A percentile compares a stretch with the other conserved stretches of the same genome.
Evolutionary conservation across 2,888 invertebrate species (phyloP).

Genomic region (Ommatoiulus sabulosus): DNA sequence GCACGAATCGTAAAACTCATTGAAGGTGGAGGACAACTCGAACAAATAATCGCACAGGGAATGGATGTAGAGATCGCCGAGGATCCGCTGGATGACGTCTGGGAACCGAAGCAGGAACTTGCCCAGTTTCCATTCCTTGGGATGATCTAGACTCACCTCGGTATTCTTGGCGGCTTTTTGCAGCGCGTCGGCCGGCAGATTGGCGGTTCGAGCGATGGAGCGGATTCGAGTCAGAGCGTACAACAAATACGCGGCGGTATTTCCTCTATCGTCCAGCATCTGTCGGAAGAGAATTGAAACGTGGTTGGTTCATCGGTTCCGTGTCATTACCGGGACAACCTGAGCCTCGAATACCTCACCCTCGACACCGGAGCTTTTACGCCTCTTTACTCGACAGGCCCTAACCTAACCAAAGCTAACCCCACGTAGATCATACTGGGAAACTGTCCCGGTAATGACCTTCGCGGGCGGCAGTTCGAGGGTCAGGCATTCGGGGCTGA

Average conservation of each 20-base stretch:
- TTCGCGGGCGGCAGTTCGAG: too few species aligned
- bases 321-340: too few species aligned
- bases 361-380: too few species aligned
- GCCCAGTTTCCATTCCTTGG: slow-evolving; percentile 93
- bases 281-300: slow-evolving; percentile 63
- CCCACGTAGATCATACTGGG: too few species aligned
- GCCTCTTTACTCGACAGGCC: too few species aligned
- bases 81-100: slow-evolving; percentile 84
- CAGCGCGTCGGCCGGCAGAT: slow-evolving; percentile 75
- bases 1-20: slow-evolving; percentile 97
- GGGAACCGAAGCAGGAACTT: slow-evolving; percentile 88
- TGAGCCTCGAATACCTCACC: too few species aligned
- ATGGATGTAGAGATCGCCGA: slow-evolving; percentile 85
- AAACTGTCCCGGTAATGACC: too few species aligned
- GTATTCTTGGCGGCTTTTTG: slow-evolving; percentile 74
- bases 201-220: slow-evolving; percentile 86
- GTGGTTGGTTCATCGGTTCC: too few species aligned
- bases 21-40: slow-evolving; percentile 90
- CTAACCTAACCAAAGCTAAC: too few species aligned
- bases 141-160: slow-evolving; percentile 81
- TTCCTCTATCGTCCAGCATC: slow-evolving; percentile 99
- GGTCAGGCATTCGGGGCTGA: too few species aligned
- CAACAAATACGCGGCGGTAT: slow-evolving; percentile 96
- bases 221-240: slow-evolving; percentile 95
- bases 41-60: slow-evolving; percentile 95